Conservation (phyloP, 2,113 vertebrate genomes). For the Heloderma charlesbogerti region DNA sequence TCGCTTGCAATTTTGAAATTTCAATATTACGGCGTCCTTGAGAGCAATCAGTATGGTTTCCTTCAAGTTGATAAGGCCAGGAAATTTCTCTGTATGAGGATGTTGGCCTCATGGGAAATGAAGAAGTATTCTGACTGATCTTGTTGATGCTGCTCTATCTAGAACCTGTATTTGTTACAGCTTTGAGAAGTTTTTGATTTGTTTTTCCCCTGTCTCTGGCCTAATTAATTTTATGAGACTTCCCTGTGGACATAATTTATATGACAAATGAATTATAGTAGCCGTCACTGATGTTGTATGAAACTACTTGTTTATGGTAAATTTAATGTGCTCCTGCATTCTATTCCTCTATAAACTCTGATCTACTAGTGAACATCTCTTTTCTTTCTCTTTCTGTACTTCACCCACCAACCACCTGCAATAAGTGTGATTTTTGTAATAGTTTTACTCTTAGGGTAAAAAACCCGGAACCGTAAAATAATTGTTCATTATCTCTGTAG, state of each 20-base stretch:
- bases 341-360: conserved; percentile 37
- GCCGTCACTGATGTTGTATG: conserved; percentile 55
- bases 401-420: too few relatives aligned
- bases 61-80: conserved; percentile 39
- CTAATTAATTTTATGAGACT: conserved; percentile 64
- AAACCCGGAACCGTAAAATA: conserved; percentile 24
- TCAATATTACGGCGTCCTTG: conserved; percentile 31
- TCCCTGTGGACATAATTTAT: conserved; percentile 58
- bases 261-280: conserved; percentile 64
- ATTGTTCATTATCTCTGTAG: background rate
- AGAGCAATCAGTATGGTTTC: conserved; percentile 20
- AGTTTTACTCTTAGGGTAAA: conserved; percentile 39
- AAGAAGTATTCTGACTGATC: conserved; percentile 41
- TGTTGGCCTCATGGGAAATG: conserved; percentile 20
- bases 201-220: conserved; percentile 64
- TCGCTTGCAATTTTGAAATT: conserved; percentile 24
- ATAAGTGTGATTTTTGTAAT: conserved; percentile 21
- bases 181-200: conserved; percentile 62
- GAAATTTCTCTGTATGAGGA: conserved; percentile 3
- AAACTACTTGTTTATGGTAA: conserved; percentile 58
- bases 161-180: conserved; percentile 48
- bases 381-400: conserved; percentile 41
- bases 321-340: conserved; percentile 48
- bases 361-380: conserved; percentile 21
- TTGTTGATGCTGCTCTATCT: conserved; percentile 39